Conservation (phyloP, 2,113 vertebrate genomes). For the Entelurus aequoreus region DNA sequence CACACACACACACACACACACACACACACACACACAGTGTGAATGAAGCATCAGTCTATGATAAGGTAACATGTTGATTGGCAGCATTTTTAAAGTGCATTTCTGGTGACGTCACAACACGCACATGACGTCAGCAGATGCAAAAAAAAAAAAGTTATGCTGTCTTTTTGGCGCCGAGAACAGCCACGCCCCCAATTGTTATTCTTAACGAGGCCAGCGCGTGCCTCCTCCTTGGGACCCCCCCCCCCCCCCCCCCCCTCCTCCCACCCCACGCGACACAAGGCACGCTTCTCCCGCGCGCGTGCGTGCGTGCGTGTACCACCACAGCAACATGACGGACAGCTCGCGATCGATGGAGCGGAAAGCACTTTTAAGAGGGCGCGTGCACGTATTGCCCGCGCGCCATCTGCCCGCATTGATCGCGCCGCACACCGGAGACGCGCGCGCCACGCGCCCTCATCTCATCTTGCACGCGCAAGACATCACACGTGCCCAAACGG, state of each 20-base stretch:
- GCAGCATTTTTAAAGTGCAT: too few species aligned
- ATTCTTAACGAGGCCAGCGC: constrained; percentile 64
- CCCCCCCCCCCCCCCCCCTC: constrained; percentile 40
- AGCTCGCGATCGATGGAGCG: too few species aligned
- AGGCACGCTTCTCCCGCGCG: constrained; percentile 48
- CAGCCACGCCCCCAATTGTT: constrained; percentile 39
- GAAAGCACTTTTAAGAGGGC: background rate
- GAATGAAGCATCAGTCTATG: too few species aligned
- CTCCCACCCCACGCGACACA: constrained; percentile 9
- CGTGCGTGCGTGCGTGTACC: background rate
- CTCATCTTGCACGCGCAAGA: constrained; percentile 17
- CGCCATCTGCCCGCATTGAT: constrained; percentile 46
- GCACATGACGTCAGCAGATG: background rate
- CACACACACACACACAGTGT: background rate
- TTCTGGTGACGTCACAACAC: too few species aligned
- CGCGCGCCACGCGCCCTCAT: constrained; percentile 13
- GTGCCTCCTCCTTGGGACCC: constrained; percentile 50
- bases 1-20: background rate
- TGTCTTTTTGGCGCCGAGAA: constrained; percentile 13
- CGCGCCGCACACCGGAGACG: background rate
- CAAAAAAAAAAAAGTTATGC: too few species aligned
- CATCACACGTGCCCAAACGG: constrained; percentile 62
- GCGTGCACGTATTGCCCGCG: constrained; percentile 27
- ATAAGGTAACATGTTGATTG: too few species aligned
- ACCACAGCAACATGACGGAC: background rate